phyloP scores from a whole-genome alignment of 2,797 vertebrate genomes.

The Typhlichthys subterraneus region DNA sequence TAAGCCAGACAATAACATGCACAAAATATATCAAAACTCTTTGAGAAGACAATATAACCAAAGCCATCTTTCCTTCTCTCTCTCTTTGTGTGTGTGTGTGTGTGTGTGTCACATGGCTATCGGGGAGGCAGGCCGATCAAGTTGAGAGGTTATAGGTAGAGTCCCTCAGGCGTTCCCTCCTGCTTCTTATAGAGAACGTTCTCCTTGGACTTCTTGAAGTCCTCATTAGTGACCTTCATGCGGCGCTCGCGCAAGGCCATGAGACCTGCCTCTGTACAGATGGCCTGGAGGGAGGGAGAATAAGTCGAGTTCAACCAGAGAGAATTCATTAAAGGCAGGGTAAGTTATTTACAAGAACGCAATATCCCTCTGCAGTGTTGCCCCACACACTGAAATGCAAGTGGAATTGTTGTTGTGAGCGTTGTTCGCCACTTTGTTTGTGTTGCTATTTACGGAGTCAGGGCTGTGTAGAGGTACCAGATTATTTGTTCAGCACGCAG shows the following conservation, averaged over 20 bases:
- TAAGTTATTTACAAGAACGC: background rate
- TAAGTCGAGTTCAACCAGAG: background rate
- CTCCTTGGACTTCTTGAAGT: constrained; percentile 99
- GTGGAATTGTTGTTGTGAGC: too few species aligned
- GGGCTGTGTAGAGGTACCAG: too few species aligned
- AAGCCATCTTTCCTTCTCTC: constrained; percentile 15
- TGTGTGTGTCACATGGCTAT: constrained; percentile 30
- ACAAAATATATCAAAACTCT: constrained; percentile 74
- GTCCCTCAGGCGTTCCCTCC: constrained; percentile 95
- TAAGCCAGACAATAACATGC: constrained; percentile 51
- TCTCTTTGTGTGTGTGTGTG: constrained; percentile 2
- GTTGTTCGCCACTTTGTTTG: too few species aligned
- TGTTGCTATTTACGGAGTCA: too few species aligned
- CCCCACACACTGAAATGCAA: too few species aligned
- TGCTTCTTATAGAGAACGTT: constrained; percentile 99
- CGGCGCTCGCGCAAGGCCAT: constrained; percentile 95
- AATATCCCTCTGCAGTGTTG: too few species aligned
- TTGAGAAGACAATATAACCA: constrained; percentile 25
- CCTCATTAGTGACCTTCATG: constrained; percentile 99
- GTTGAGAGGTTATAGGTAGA: constrained; percentile 85
- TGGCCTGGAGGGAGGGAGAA: constrained; percentile 79
- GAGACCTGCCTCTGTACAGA: constrained; percentile 96
- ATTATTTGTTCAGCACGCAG: too few species aligned
- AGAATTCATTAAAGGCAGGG: background rate
- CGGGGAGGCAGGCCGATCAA: background rate